These are phyloP conservation scores for Drosophila virilis DNA, from an alignment of 1,140 invertebrate species.

Conservation along the genomic window DNA sequence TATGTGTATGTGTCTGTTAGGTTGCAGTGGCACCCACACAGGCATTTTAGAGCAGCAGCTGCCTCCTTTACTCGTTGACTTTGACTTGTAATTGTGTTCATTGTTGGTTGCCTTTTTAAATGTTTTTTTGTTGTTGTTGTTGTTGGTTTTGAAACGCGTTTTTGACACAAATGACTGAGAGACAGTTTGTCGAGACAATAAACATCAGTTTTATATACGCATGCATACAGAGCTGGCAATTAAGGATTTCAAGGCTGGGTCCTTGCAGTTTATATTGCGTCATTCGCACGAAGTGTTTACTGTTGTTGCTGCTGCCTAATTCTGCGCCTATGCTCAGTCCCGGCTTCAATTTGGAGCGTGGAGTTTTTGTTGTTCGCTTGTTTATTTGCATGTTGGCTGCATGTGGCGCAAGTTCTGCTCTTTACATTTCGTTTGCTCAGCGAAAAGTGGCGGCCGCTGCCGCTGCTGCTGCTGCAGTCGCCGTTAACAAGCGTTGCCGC, in stretches of 20 bases:
- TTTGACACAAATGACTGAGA: constrained; percentile 49
- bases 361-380: constrained; percentile 2
- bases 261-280: constrained; percentile 55
- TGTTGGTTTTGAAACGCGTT: constrained; percentile 39
- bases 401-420: constrained; percentile 26
- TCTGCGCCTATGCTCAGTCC: constrained; percentile 3
- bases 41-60: constrained; percentile 35
- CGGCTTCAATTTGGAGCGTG: constrained; percentile 5
- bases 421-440: constrained; percentile 62
- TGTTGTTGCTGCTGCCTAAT: constrained; percentile 10
- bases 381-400: constrained; percentile 29
- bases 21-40: constrained; percentile 62
- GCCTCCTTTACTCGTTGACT: constrained; percentile 59
- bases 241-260: constrained; percentile 71
- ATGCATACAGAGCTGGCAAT: constrained; percentile 48
- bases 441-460: constrained; percentile 46
- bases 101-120: constrained; percentile 27
- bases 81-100: constrained; percentile 72
- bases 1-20: constrained; percentile 17
- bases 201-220: constrained; percentile 57
- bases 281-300: constrained; percentile 4
- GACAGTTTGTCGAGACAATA: constrained; percentile 55
- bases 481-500: constrained; percentile 10
- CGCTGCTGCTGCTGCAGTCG: constrained; percentile 24
- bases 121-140: constrained; percentile 17